Conservation (phyloP, 2,113 vertebrate genomes). For the Paedocypris sp. region DNA sequence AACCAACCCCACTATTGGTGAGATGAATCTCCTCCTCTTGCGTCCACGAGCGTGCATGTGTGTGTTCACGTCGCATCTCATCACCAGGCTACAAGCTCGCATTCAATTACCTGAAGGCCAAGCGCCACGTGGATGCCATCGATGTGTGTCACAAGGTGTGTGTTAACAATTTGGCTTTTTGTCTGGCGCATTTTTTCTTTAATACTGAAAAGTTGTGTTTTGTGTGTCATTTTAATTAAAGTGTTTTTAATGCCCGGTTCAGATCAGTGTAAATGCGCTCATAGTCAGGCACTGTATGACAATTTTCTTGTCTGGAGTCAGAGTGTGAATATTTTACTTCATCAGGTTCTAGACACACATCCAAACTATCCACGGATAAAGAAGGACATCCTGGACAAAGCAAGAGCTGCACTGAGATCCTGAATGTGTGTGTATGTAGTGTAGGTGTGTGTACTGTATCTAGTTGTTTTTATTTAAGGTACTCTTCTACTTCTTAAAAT, state of each 20-base stretch:
- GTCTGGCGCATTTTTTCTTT: too few relatives aligned
- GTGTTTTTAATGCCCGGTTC: too few relatives aligned
- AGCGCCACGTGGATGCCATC: conserved; percentile 86
- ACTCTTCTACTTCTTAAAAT: too few relatives aligned
- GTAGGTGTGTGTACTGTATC: not conserved
- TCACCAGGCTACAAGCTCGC: conserved; percentile 89
- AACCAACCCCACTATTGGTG: conserved; percentile 79
- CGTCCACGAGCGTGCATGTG: not conserved
- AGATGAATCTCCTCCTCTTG: not conserved
- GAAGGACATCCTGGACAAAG: conserved; percentile 95
- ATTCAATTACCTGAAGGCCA: conserved; percentile 96
- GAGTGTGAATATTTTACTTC: not conserved
- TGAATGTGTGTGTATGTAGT: conserved; percentile 38
- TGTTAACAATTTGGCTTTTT: too few relatives aligned
- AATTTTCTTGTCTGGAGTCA: too few relatives aligned
- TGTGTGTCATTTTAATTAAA: too few relatives aligned
- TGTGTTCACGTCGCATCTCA: conserved; percentile 2
- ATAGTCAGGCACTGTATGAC: too few relatives aligned
- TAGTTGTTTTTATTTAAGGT: too few relatives aligned
- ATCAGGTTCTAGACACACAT: conserved; percentile 79
- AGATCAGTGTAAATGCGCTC: too few relatives aligned
- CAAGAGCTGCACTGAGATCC: conserved; percentile 73
- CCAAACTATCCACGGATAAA: conserved; percentile 91
- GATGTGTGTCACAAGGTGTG: conserved; percentile 90
- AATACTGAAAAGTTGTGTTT: too few relatives aligned